These are phyloP conservation scores for Philereme vetulata DNA, from an alignment of 2,888 invertebrate genomes.

Conservation along the genomic window DNA sequence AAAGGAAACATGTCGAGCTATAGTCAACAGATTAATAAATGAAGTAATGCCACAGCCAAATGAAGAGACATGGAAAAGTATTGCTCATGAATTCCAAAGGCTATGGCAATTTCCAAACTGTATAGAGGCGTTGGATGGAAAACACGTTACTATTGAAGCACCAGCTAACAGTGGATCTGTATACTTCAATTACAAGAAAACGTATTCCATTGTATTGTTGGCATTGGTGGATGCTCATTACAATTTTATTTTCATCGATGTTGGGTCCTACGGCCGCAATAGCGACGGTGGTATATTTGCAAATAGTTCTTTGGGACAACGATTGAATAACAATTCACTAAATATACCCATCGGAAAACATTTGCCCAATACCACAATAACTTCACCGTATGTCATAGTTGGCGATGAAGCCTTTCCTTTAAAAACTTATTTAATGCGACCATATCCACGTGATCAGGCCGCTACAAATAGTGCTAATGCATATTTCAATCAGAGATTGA, in stretches of 20 bases:
- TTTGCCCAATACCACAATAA: constrained; percentile 32
- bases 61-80: constrained; percentile 20
- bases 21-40: constrained; percentile 11
- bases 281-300: constrained; percentile 29
- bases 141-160: constrained; percentile 8
- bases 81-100: constrained; percentile 21
- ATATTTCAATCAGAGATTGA: too few species aligned
- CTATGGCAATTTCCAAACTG: constrained; percentile 12
- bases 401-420: constrained; percentile 27
- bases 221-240: constrained; percentile 30
- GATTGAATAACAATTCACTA: constrained; percentile 33
- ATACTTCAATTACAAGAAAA: constrained; percentile 13
- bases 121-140: neutral
- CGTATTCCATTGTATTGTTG: constrained; percentile 30
- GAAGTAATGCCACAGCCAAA: constrained; percentile 20
- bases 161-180: constrained; percentile 13
- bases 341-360: constrained; percentile 39
- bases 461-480: too few species aligned
- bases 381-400: constrained; percentile 19
- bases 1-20: constrained; percentile 3
- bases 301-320: constrained; percentile 29
- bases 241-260: constrained; percentile 29
- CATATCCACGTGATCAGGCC: neutral
- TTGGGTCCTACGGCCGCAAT: constrained; percentile 30
- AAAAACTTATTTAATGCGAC: constrained; percentile 1